These are phyloP conservation scores for Prenolepis imparis DNA, from an alignment of 2,888 invertebrate genomes.

Conservation along the genomic window DNA sequence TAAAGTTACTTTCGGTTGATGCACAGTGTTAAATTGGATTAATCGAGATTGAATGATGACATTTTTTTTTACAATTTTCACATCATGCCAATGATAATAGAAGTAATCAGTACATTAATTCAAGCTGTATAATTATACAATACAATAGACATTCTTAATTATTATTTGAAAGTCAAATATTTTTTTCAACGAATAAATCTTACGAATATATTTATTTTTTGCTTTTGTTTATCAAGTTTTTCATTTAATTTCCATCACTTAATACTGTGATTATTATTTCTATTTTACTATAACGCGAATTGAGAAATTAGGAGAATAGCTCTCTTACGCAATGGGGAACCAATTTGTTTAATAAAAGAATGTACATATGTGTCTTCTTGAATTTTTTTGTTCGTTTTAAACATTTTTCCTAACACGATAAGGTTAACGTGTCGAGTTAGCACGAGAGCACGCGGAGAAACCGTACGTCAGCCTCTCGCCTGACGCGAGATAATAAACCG, in stretches of 20 bases:
- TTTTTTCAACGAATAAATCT: background rate
- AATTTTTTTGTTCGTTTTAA: background rate
- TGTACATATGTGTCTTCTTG: background rate
- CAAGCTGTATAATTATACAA: background rate
- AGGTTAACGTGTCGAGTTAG: background rate
- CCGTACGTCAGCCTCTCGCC: conserved; percentile 57
- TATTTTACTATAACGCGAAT: background rate
- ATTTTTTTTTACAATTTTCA: conserved; percentile 3
- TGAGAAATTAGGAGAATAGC: background rate
- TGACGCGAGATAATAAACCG: conserved; percentile 69
- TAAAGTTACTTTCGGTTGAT: conserved; percentile 32
- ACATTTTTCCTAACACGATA: background rate
- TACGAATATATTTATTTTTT: background rate
- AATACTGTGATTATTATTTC: background rate
- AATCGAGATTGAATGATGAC: conserved; percentile 9
- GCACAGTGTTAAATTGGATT: conserved; percentile 25
- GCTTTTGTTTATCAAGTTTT: background rate
- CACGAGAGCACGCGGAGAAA: background rate
- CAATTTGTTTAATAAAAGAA: background rate
- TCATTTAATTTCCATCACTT: background rate
- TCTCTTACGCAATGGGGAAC: background rate
- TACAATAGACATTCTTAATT: background rate
- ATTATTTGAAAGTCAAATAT: background rate
- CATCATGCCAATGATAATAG: conserved; percentile 12
- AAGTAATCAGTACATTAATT: conserved; percentile 40